Base-by-base conservation (phyloP, 2,113 vertebrate species). In the Chrysochloris asiatica region DNA sequence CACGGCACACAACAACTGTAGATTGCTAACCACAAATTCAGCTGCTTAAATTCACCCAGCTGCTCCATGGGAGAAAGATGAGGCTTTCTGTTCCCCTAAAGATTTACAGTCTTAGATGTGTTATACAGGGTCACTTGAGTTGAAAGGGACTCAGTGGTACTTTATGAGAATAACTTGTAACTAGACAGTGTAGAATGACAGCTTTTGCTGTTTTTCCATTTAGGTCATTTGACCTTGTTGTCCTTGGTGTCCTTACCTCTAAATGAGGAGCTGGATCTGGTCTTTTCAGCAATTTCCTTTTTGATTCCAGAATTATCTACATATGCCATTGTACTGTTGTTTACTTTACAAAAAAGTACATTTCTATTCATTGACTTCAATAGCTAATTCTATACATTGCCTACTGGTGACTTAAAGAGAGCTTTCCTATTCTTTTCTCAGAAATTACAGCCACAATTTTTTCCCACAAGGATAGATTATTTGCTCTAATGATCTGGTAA, bases 401-500 rank as follows among this genome's bases (percentile, higher is more conserved):
- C 77, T 76, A 52, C 67, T 80, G 48, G 43, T 90, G 72, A 86
- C 91, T 84, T 93, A 71, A 79, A 86, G 86, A 83, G 67, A 80
- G n/a, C 0, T 28, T 92, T 92, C 41, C 65, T 92, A 38, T 86
- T 86, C 54, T 95, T 92, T 93, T 80, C 67, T 84, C 83, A 91
- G 83, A 94, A 95, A 95, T 93, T 87, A 82, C 36, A 88, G 87
- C 85, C 63, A 0, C 89, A 86, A 87, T 63, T 89, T 95, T 91
- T 94, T 92, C 50, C 91, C 82, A 79, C 61, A 92, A 80, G 75
- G 48, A 91, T 84, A 61, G 91, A 94, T 96, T 95, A 92, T 94
- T 93, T 97, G 91, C 93, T 95, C 86, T 94, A 96, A 95, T 93
- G 89, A 93, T 87, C 95, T 88, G 88, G 75, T 90, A 94, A 93